A percentile compares a stretch with the other conserved stretches of the same genome.
Evolutionary conservation across 2,888 invertebrate species (phyloP).

Genomic region (Diabrotica balteata): DNA sequence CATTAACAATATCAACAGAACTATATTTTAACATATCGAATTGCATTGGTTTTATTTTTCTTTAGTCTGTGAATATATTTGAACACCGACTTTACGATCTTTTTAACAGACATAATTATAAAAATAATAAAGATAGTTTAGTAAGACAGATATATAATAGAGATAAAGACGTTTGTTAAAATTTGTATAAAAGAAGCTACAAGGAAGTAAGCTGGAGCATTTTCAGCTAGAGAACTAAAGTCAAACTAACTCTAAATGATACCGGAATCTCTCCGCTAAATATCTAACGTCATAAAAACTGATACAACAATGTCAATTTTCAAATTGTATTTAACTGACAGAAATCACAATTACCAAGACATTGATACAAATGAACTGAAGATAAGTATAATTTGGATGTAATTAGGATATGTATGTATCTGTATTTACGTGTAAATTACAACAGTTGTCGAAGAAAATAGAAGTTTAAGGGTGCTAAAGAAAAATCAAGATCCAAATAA

Average conservation of each 20-base stretch:
- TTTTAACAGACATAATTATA: slow-evolving; percentile 30
- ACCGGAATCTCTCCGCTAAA: background rate
- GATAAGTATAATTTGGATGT: too few species aligned
- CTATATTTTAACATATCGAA: slow-evolving; percentile 35
- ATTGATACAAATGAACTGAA: too few species aligned
- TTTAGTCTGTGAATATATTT: slow-evolving; percentile 34
- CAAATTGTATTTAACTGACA: too few species aligned
- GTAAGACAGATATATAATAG: background rate
- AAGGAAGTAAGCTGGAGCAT: slow-evolving; percentile 25
- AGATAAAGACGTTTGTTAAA: background rate
- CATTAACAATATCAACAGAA: background rate
- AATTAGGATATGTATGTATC: too few species aligned
- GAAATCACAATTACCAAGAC: too few species aligned
- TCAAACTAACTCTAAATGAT: slow-evolving; percentile 22
- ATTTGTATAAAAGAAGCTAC: slow-evolving; percentile 1
- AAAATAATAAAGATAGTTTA: background rate
- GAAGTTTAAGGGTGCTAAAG: too few species aligned
- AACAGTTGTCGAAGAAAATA: too few species aligned
- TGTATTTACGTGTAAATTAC: too few species aligned
- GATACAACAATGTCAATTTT: background rate
- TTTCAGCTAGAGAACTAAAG: slow-evolving; percentile 26
- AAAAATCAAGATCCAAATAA: too few species aligned
- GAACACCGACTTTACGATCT: slow-evolving; percentile 31
- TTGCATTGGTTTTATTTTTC: slow-evolving; percentile 29
- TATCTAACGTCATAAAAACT: background rate